Conservation (phyloP, 2,888 invertebrate genomes). For the Drosophila merina region DNA sequence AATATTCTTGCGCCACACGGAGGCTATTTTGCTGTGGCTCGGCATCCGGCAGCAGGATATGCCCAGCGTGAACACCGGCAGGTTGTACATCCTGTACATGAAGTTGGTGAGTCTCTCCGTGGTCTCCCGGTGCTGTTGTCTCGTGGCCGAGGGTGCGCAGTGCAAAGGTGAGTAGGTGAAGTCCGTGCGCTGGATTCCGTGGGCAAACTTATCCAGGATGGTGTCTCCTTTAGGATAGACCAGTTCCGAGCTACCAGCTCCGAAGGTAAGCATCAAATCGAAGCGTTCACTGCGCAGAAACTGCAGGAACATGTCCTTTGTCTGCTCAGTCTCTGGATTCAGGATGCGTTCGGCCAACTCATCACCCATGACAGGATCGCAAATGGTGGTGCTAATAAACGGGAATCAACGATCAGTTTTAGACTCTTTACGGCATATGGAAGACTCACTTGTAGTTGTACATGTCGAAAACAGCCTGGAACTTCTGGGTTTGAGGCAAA, state of each 20-base stretch:
- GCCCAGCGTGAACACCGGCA: constrained; percentile 89
- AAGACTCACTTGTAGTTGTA: constrained; percentile 78
- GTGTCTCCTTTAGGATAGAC: constrained; percentile 79
- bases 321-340: constrained; percentile 75
- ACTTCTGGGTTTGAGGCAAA: constrained; percentile 86
- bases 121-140: constrained; percentile 70
- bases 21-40: constrained; percentile 86
- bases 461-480: constrained; percentile 69
- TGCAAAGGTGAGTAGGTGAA: constrained; percentile 75
- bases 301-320: constrained; percentile 85
- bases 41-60: constrained; percentile 94
- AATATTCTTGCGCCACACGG: constrained; percentile 89
- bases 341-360: constrained; percentile 89
- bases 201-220: constrained; percentile 79
- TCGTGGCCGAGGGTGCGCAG: constrained; percentile 71
- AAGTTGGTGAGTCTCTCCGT: constrained; percentile 86
- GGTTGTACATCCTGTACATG: constrained; percentile 87
- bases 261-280: constrained; percentile 89
- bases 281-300: constrained; percentile 88
- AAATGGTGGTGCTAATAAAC: constrained; percentile 74
- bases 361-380: constrained; percentile 81
- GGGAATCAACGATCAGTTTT: neutral
- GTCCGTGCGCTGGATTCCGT: constrained; percentile 78
- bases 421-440: too few relatives aligned
- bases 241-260: constrained; percentile 89